These are phyloP conservation scores for Stichopus chloronotus DNA, from an alignment of 35 echinoderm and acorn worm species.

Conservation along the genomic window DNA sequence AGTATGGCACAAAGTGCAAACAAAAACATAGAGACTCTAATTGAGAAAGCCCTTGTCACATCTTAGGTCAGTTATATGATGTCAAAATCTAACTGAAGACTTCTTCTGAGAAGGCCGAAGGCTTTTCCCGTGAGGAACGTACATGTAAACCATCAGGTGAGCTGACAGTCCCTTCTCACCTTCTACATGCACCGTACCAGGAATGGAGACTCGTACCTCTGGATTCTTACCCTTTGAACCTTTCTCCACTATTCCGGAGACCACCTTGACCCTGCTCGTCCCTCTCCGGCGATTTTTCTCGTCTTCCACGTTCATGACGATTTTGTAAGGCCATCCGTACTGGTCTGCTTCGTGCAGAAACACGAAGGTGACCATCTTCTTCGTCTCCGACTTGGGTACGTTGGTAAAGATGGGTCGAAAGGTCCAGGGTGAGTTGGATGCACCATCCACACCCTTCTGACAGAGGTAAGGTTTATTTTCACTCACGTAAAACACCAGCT, in stretches of 20 bases:
- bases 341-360: conserved; percentile 48
- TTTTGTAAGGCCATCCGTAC: conserved; percentile 33
- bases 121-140: conserved; percentile 53
- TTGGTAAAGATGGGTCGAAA: conserved; percentile 50
- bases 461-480: conserved; percentile 48
- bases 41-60: background rate
- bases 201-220: conserved; percentile 49
- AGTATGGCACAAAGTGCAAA: background rate
- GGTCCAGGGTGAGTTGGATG: conserved; percentile 28
- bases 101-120: conserved; percentile 9
- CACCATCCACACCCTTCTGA: conserved; percentile 37
- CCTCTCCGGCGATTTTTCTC: conserved; percentile 44
- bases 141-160: conserved; percentile 56
- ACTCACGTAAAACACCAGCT: conserved; percentile 30
- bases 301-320: conserved; percentile 29
- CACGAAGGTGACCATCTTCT: conserved; percentile 54
- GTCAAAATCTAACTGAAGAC: conserved; percentile 24
- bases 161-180: conserved; percentile 32
- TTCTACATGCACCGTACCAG: conserved; percentile 27
- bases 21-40: background rate
- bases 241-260: conserved; percentile 29
- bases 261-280: conserved; percentile 22
- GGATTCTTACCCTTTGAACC: conserved; percentile 8
- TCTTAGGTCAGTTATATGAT: background rate
- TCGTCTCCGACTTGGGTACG: conserved; percentile 18